Conservation (phyloP, 2,113 vertebrate species). For the Cephalopterus ornatus region DNA sequence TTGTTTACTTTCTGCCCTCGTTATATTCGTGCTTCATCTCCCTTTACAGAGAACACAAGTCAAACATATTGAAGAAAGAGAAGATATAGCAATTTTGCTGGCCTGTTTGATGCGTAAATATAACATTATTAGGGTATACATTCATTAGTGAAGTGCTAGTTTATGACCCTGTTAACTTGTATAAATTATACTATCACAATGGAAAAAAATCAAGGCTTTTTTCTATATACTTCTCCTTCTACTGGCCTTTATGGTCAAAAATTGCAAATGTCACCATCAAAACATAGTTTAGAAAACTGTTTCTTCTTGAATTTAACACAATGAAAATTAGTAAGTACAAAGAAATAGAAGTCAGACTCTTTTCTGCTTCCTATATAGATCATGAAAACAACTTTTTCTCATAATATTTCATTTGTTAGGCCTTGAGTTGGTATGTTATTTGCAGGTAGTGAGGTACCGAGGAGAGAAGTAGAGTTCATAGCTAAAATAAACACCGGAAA, state of each 20-base stretch:
- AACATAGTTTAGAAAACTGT: neutral
- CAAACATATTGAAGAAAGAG: neutral
- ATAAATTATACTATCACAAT: neutral
- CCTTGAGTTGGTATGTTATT: neutral
- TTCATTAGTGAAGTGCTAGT: neutral
- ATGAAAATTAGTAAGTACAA: neutral
- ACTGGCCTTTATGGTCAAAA: neutral
- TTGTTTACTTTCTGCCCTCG: neutral
- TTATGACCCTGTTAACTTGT: neutral
- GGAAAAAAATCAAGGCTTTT: neutral
- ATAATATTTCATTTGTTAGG: neutral
- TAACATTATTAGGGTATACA: neutral
- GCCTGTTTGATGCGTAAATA: neutral
- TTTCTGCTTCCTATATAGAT: neutral
- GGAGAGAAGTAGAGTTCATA: neutral
- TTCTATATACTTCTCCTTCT: neutral
- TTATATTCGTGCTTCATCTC: neutral
- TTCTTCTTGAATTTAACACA: neutral
- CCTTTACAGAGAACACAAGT: neutral
- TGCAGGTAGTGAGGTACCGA: fast-evolving
- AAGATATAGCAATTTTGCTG: neutral
- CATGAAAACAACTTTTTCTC: neutral
- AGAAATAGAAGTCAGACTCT: neutral
- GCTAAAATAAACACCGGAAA: neutral
- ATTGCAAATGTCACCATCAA: neutral